These are phyloP conservation scores for Odontothrips loti DNA, from an alignment of 2,888 invertebrate species.

Conservation along the genomic window DNA sequence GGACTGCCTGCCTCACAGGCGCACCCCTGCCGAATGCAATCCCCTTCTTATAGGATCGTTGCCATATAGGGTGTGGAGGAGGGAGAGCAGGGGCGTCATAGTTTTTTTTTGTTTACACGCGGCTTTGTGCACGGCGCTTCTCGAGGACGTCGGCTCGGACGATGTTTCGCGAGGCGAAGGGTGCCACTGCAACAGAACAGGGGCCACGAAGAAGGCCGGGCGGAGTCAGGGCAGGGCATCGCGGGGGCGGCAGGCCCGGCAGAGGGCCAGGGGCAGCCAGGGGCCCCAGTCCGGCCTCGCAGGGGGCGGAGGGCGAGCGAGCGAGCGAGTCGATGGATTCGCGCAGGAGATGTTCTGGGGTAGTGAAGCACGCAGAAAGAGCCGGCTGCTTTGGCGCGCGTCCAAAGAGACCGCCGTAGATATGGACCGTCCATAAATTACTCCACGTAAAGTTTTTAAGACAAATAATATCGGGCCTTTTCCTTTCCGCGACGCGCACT, in stretches of 20 bases:
- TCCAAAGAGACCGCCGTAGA: neutral
- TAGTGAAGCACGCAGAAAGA: conserved; percentile 17
- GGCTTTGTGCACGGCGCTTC: too few species aligned
- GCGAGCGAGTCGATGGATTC: conserved; percentile 5
- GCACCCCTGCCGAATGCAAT: too few species aligned
- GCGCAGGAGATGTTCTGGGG: neutral
- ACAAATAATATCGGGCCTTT: conserved; percentile 18
- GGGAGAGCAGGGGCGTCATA: too few species aligned
- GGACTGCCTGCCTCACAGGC: too few species aligned
- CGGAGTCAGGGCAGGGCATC: neutral
- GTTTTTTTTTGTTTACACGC: too few species aligned
- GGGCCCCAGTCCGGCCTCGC: neutral
- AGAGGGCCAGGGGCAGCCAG: neutral
- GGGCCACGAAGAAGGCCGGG: too few species aligned
- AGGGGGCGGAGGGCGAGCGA: neutral
- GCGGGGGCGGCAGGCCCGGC: too few species aligned
- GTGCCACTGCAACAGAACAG: too few species aligned
- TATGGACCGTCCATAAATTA: neutral
- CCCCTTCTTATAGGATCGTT: too few species aligned
- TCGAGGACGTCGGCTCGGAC: too few species aligned
- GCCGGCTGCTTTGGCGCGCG: conserved; percentile 3
- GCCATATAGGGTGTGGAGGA: too few species aligned
- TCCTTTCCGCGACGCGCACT: neutral
- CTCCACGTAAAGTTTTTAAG: conserved; percentile 11
- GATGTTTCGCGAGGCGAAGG: too few species aligned